phyloP scores from a whole-genome alignment of 2,113 vertebrate genomes.

The Nothoprocta perdicaria region DNA sequence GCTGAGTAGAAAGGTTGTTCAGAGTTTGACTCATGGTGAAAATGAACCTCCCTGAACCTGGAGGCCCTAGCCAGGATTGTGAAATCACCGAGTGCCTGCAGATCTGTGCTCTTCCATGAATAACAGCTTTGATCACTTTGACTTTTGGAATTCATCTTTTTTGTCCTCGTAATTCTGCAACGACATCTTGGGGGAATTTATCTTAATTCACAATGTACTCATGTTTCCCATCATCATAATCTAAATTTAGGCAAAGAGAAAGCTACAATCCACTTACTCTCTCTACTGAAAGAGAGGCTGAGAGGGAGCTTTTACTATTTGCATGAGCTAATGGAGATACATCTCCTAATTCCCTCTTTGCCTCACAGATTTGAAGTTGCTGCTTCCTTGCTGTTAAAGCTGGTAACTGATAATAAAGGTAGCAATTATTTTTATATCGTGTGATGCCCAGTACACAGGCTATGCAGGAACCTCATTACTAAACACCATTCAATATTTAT shows the following conservation, averaged over 20 bases:
- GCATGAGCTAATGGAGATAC: slow-evolving; percentile 45
- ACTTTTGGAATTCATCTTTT: slow-evolving; percentile 41
- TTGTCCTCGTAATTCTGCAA: slow-evolving; percentile 7
- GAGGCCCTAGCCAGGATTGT: slow-evolving; percentile 46
- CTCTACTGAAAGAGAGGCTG: not conserved
- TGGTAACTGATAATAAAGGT: slow-evolving; percentile 58
- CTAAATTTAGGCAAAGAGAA: slow-evolving; percentile 43
- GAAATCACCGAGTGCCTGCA: slow-evolving; percentile 20
- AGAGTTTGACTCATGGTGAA: slow-evolving; percentile 42
- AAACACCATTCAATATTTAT: slow-evolving; percentile 67
- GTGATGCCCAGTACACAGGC: slow-evolving; percentile 18
- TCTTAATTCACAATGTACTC: slow-evolving; percentile 36
- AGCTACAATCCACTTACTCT: slow-evolving; percentile 18
- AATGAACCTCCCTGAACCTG: slow-evolving; percentile 23
- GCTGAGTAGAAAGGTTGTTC: slow-evolving; percentile 26
- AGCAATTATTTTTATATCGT: slow-evolving; percentile 54
- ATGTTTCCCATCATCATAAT: not conserved
- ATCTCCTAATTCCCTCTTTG: slow-evolving; percentile 27
- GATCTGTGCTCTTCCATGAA: not conserved
- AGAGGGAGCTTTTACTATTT: slow-evolving; percentile 45
- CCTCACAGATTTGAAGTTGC: slow-evolving; percentile 1
- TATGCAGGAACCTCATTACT: slow-evolving; percentile 32
- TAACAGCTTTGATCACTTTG: slow-evolving; percentile 29
- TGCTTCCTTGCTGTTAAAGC: slow-evolving; percentile 39
- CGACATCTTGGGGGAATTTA: slow-evolving; percentile 43